Base-by-base conservation (phyloP, 2,797 vertebrate genomes). In the Pygocentrus nattereri region DNA sequence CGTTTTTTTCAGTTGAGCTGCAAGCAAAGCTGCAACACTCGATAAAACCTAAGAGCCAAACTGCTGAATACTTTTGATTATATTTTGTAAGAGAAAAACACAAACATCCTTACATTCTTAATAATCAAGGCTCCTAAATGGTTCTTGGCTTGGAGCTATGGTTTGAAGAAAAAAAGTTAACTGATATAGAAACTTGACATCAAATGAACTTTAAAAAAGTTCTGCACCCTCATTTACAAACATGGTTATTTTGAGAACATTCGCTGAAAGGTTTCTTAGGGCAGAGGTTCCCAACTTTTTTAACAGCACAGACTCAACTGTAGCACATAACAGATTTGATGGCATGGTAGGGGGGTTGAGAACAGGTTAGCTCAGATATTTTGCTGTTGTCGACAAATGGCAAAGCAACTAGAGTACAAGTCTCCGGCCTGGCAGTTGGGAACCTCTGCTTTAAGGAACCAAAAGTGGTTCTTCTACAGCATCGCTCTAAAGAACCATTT, bases 61-160 rank as follows among this genome's bases (percentile, higher is more conserved):
- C 6, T 19, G 54, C 16, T 67, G 13, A 80, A 59, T 31, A 21
- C 5, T 27, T 58, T 19, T 47, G 19, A 23, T 21, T 34, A 21
- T 30, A 44, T 67, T 52, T 49, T 47, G 13, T n/a, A 58, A 64
- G 31, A 69, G 23, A 47, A 78, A 49, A 4, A 70, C 27, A 61
- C 54, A 75, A 25, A 61, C 64, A 76, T 59, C 16, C 27, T 49
- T 41, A 31, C 27, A 44, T 6, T 65, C 19, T 38, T 65, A 65
- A 65, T 21, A 65, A 65, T 65, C 38, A 27, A 34, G 16, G 18
- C 19, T 21, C 31, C 30, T 21, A 34, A 30, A 38, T 38, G 30
- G 8, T 34, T 38, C 62, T 38, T 38, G 31, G 31, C 30, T 64
- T 19, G 7, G 27, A 64, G 61, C 6, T 61, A 61, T 8, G 58